Base-by-base conservation (phyloP, 2,113 vertebrate species). In the Boulengeromyrus knoepffleri region DNA sequence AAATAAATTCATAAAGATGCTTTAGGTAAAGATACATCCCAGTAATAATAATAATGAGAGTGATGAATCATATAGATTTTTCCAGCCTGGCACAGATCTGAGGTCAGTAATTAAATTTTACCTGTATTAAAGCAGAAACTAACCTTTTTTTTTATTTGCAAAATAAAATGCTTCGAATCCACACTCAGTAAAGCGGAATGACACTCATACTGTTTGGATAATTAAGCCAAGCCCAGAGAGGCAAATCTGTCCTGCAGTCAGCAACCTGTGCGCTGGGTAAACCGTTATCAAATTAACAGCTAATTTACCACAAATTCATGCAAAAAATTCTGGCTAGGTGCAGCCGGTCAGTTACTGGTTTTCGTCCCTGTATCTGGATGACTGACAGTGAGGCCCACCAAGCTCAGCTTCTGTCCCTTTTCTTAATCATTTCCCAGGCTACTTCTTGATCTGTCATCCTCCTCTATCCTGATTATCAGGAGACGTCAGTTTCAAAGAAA, bases 401-500 rank as follows among this genome's bases (percentile, higher is more conserved):
- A 19, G 12, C 36, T 39, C 36, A 77, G 70, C 70, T 39, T 39
- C 3, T 4, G 10, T 3, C 15, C 15, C 17, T 6, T 7, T 39
- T 17, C 13, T 74, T 39, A 77, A 36, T 5, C 3, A 12, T 85
- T 93, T 94, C 93, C 96, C 96, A 96, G 96, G 95, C 96, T 95
- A 97, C 96, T 95, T 96, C 94, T 97, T 95, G 95, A 97, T 96
- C 97, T 97, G 96, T 97, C 98, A 98, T 97, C 97, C 97, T 97
- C 97, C 94, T 98, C 97, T 97, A 96, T 99, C 97, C 98, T 97
- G 98, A 99, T 99, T 99, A 99, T 98, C 98, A 98, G 95, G 98
- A 99, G 99, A 99, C 97, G 97, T 96, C 98, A 98, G 97, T 99
- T 99, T 99, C 98, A 98, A 98, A 99, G 98, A 99, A 98, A 99